These are phyloP conservation scores for Ascaphus truei DNA, from an alignment of 2,113 vertebrate species.

Conservation along the genomic window DNA sequence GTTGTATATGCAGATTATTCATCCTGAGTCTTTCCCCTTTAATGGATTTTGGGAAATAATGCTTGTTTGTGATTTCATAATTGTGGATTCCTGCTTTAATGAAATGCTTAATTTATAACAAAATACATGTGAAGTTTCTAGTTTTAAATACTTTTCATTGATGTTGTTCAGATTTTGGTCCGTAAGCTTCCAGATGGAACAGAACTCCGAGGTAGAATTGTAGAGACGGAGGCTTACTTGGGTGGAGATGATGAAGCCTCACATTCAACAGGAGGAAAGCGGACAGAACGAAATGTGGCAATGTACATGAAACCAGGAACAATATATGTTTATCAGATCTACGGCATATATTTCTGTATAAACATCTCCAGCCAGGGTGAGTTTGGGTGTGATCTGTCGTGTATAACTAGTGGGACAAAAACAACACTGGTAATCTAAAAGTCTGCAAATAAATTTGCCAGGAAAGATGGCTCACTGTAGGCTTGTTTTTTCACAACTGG, in stretches of 20 bases:
- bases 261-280: conserved; percentile 86
- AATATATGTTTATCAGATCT: conserved; percentile 90
- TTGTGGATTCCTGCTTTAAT: too few relatives aligned
- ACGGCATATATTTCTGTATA: conserved; percentile 89
- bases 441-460: too few relatives aligned
- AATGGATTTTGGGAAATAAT: too few relatives aligned
- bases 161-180: conserved; percentile 74
- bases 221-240: conserved; percentile 93
- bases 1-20: too few relatives aligned
- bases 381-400: neutral
- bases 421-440: too few relatives aligned
- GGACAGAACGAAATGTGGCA: conserved; percentile 77
- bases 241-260: conserved; percentile 90
- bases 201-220: conserved; percentile 80
- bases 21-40: too few relatives aligned
- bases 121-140: too few relatives aligned
- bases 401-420: too few relatives aligned
- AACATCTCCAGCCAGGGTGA: conserved; percentile 92
- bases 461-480: too few relatives aligned
- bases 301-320: conserved; percentile 97
- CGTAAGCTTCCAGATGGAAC: conserved; percentile 71
- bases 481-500: too few relatives aligned
- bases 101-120: too few relatives aligned
- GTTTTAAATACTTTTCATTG: neutral
- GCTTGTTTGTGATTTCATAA: too few relatives aligned